Evolutionary conservation across 2,113 vertebrate species (phyloP), one percentile per base, ranked within the genome.

Genomic region (Hiodon tergisus): DNA sequence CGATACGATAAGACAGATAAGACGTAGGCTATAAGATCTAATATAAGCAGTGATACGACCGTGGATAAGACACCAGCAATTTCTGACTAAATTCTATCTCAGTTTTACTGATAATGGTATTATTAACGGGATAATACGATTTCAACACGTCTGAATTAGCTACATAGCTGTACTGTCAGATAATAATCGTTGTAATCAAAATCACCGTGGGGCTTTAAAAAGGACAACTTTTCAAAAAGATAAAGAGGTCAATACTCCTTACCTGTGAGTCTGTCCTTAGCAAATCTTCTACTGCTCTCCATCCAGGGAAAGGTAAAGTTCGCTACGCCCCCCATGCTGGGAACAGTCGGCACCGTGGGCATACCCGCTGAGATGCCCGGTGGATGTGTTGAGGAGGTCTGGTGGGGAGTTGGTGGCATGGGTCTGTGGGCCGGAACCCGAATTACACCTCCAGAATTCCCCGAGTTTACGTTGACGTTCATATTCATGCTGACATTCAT

Each of bases 261-360:
- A 98, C 96, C 96, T 87, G 96, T 94, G 61, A 97, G 81, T 85
- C 94, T 93, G 82, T 98, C 95, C 83, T 98, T 98, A 54, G 94
- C 92, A 71, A 95, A 93, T 78, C 95, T 90, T 74, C 94, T 89
- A 79, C 92, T 93, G 86, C 91, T 93, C 85, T 97, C 95, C 95
- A 96, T 95, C 96, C 96, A 98, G 3, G 95, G 95, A 77, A 97
- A 97, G 78, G 95, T 89, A 84, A 97, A 93, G 77, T 92, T 93
- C 0, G 88, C 76, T 57, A 88, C 84, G 48, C 80, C 89, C 4
- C 90, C 92, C 78, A 94, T 91, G 79, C 85, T 88, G 82, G 89
- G 85, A n/a, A 90, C 81, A 1, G 88, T 82, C 46, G 83, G 76
- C 54, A 85, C 68, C 0, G 84, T 81, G 10, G 91, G 86, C 65